A percentile compares a stretch with the other conserved stretches of the same genome.
Conservation (phyloP, 2,113 vertebrate genomes). For the Dolichallabes microphthalmus region DNA sequence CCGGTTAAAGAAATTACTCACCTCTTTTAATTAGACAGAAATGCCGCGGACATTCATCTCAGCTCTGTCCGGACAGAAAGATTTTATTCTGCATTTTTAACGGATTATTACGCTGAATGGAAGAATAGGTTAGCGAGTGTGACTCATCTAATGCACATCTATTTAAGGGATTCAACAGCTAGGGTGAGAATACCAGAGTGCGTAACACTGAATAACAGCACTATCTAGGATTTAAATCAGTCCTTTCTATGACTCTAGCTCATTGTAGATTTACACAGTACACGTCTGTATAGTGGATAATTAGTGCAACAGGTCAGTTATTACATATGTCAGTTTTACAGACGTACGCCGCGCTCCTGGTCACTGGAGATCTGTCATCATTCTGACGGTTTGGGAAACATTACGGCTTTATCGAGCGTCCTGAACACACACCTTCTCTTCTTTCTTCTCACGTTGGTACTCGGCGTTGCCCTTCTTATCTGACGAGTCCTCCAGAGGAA, state of each 20-base stretch:
- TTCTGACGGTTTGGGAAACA: background rate
- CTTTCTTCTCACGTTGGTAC: conserved; percentile 82
- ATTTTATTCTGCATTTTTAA: background rate
- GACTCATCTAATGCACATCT: background rate
- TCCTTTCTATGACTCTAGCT: background rate
- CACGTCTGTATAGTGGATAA: background rate
- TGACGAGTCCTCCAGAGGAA: conserved; percentile 76
- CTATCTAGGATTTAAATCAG: background rate
- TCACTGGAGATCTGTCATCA: background rate
- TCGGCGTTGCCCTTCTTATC: conserved; percentile 78
- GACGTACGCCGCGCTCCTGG: background rate
- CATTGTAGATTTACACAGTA: background rate
- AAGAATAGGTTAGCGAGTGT: background rate
- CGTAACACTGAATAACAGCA: background rate
- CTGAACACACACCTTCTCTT: conserved; percentile 74
- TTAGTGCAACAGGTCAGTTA: background rate
- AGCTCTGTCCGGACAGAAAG: background rate
- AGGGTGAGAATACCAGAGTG: background rate
- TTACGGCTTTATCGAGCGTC: background rate
- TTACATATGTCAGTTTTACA: too few species aligned
- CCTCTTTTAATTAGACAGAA: background rate
- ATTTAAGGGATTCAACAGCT: background rate
- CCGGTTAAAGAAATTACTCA: background rate
- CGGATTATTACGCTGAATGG: background rate
- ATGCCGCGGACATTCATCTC: background rate